Base-by-base conservation (phyloP, 2,797 vertebrate genomes). In the Sylvilagus floridanus region DNA sequence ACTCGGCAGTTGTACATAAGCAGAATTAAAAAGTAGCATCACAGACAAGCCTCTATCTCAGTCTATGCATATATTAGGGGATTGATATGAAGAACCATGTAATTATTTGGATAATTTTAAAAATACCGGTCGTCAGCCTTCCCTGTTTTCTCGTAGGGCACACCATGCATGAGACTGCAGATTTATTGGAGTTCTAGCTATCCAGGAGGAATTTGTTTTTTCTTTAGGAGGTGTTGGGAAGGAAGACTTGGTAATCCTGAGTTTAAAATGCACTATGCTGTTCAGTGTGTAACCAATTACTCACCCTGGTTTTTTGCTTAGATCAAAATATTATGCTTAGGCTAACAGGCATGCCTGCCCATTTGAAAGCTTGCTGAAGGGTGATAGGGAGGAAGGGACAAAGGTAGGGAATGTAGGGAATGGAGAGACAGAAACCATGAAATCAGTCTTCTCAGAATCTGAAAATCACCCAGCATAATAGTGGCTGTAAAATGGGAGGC, bases 81-180 rank as follows among this genome's bases (percentile, higher is more conserved):
- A 92, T 84, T 88, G 52, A 90, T 73, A 50, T 83, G 73, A 93
- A 85, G 69, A 94, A 87, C n/a, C 89, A 35, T 72, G 72, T 26
- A 93, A 93, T 94, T 96, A 95, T 65, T 85, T 88, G 78, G 50
- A 84, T 96, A 94, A 96, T 94, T 88, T 88, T 52, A 52, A 95
- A 93, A 96, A 87, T 47, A 52, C 32, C 28, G 32, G 30, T 63
- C 28, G 79, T 30, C 10, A 83, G 42, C 65, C 72, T 94, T 88
- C 54, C 19, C 57, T 69, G 10, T 65, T 72, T 86, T 89, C 30
- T 90, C 63, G 86, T 17, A 16, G 60, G 79, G 57, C 57, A 88
- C n/a, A 10, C 19, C 66, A 87, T 66, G 50, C 17, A 26, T 42
- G 83, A 75, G 35, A 76, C 12, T 89, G 28, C 4, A 12, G 26